phyloP scores from a whole-genome alignment of 92 coral and sea anemone species.

The Epizoanthus ramosus region DNA sequence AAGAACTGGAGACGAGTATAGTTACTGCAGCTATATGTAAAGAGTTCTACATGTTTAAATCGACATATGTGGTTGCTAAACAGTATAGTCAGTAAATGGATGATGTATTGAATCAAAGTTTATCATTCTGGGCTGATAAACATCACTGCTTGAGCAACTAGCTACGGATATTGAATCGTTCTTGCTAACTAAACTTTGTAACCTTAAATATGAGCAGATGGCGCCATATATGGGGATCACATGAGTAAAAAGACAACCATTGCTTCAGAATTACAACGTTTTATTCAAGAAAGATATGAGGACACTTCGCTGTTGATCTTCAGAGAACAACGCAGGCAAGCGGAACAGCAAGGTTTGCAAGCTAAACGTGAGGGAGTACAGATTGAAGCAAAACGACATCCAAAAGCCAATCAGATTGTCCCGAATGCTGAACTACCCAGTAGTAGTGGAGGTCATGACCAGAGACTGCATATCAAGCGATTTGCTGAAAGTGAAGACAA shows the following conservation, averaged over 20 bases:
- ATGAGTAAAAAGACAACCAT: conserved; percentile 48
- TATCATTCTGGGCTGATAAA: not conserved
- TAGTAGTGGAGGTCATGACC: conserved; percentile 1
- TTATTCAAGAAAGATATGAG: conserved; percentile 72
- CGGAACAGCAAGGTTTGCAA: not conserved
- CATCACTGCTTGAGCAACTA: not conserved
- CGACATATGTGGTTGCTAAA: too few species aligned
- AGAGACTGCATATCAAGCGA: conserved; percentile 10
- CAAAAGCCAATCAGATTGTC: conserved; percentile 15
- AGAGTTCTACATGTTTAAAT: not conserved
- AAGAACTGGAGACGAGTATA: not conserved
- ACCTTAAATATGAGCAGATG: not conserved
- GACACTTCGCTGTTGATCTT: conserved; percentile 69
- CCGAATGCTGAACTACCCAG: not conserved
- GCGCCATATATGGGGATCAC: not conserved
- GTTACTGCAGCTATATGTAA: not conserved
- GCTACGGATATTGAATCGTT: too few species aligned
- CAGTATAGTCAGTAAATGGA: too few species aligned
- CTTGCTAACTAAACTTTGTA: not conserved
- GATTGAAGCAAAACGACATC: not conserved
- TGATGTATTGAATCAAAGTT: not conserved
- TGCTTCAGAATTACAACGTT: conserved; percentile 56
- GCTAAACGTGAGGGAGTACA: not conserved
- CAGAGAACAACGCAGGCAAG: conserved; percentile 52
- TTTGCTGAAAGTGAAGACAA: conserved; percentile 18